Conservation (phyloP, 2,888 invertebrate genomes). For the Stramonita haemastoma region DNA sequence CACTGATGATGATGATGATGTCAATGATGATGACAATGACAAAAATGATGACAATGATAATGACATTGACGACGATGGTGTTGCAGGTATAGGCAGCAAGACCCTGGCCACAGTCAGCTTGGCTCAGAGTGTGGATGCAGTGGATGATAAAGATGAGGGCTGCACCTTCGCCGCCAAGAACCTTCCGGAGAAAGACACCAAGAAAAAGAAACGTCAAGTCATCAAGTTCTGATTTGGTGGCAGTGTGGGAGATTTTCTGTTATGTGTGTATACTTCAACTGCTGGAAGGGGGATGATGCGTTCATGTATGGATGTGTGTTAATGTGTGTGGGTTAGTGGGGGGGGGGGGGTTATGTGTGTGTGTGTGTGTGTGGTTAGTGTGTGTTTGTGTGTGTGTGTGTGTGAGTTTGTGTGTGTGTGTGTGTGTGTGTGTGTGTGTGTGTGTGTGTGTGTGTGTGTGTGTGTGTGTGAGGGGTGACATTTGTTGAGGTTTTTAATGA, state of each 20-base stretch:
- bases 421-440: background rate
- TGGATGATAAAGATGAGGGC: background rate
- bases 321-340: no score
- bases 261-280: no score
- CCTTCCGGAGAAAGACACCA: background rate
- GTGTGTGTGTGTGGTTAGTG: no score
- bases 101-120: background rate
- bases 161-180: background rate
- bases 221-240: background rate
- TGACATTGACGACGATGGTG: background rate
- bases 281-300: no score
- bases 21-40: background rate
- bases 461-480: no score
- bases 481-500: no score
- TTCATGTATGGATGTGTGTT: no score
- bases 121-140: background rate
- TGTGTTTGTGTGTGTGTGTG: no score
- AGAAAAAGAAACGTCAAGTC: constrained; percentile 1
- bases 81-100: constrained; percentile 4
- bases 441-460: background rate
- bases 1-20: background rate
- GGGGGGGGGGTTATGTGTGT: no score
- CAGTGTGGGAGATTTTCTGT: no score
- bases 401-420: no score
- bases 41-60: background rate